Evolutionary conservation across 2,113 vertebrate species (phyloP), one percentile per base, ranked within the genome.

Genomic region (Glaucidium brasilianum): DNA sequence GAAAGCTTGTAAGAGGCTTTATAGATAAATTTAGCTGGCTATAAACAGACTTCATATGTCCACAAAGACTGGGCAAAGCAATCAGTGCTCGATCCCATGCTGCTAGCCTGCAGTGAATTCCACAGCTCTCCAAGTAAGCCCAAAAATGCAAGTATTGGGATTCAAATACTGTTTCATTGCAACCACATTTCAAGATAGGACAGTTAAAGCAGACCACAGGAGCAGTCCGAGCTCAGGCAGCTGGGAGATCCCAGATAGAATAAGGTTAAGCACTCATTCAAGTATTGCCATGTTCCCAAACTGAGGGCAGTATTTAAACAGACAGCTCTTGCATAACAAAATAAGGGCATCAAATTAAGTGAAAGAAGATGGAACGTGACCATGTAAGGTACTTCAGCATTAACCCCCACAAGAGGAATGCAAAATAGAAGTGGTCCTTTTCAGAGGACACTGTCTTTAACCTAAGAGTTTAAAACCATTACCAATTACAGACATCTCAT

Each of bases 1-100:
- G 43, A 67, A 63, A 78, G 83, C 22, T 62, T 81, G 15, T 7
- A 76, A 49, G n/a, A 93, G 64, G 68, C 88, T 85, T 71, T 9
- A 67, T 43, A 90, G 93, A 91, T 85, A 95, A 95, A 94, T 96
- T 93, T 91, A 96, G 93, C 60, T 58, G 60, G 60, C 94, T 97
- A 88, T 90, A 90, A 91, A 94, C 56, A 94, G 93, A 26, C 77
- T 85, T 71, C 11, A 0, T 18, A 67, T 87, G 62, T 39, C 77
- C 25, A 39, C 76, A 58, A 18, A 32, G 37, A 92, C 41, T 74
- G 73, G 34, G 74, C 53, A 92, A 74, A 94, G 64, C 89, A 82
- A 53, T 3, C 41, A n/a, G 41, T 60, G 52, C 87, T 45, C 68
- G 52, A 89, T 45, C 68, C 88, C 35, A 47, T 18, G 21, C 43